A percentile compares a stretch with the other conserved stretches of the same genome.
These are phyloP conservation scores for Ischnus inquisitorius DNA, from an alignment of 2,888 invertebrate genomes.

Conservation along the genomic window DNA sequence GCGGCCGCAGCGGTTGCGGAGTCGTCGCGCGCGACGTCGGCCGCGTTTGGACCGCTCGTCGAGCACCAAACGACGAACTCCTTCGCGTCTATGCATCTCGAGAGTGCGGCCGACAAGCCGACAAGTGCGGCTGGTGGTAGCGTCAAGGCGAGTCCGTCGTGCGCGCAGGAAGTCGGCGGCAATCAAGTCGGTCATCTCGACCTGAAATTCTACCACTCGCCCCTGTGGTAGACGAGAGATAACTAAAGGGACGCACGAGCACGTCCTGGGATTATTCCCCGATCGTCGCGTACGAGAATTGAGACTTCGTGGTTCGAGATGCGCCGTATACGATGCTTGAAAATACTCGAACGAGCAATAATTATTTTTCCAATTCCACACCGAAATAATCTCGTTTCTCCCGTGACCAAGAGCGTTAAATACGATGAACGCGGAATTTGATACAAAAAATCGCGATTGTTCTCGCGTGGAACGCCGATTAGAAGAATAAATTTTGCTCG, in stretches of 20 bases:
- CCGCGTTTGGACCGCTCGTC: constrained; percentile 60
- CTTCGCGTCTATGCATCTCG: constrained; percentile 70
- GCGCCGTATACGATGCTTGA: not conserved
- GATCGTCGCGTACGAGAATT: not conserved
- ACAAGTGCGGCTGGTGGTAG: constrained; percentile 33
- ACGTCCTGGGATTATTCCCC: not conserved
- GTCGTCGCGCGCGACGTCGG: constrained; percentile 53
- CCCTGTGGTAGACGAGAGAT: constrained; percentile 88
- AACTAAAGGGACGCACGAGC: not conserved
- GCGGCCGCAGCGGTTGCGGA: not conserved
- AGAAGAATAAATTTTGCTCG: constrained; percentile 8
- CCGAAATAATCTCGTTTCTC: not conserved
- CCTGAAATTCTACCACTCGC: constrained; percentile 92
- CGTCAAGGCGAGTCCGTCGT: constrained; percentile 77
- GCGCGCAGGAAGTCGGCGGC: constrained; percentile 81
- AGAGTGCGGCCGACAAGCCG: constrained; percentile 64
- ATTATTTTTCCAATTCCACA: not conserved
- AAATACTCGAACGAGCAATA: constrained; percentile 8
- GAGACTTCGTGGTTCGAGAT: not conserved
- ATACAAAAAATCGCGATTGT: not conserved
- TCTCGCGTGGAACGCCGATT: not conserved
- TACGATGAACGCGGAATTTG: not conserved
- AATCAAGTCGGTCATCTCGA: constrained; percentile 88
- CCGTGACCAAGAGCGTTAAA: not conserved
- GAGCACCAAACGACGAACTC: constrained; percentile 51